These are phyloP conservation scores for Geotrypetes seraphini DNA, from an alignment of 2,797 vertebrate species.

Conservation along the genomic window DNA sequence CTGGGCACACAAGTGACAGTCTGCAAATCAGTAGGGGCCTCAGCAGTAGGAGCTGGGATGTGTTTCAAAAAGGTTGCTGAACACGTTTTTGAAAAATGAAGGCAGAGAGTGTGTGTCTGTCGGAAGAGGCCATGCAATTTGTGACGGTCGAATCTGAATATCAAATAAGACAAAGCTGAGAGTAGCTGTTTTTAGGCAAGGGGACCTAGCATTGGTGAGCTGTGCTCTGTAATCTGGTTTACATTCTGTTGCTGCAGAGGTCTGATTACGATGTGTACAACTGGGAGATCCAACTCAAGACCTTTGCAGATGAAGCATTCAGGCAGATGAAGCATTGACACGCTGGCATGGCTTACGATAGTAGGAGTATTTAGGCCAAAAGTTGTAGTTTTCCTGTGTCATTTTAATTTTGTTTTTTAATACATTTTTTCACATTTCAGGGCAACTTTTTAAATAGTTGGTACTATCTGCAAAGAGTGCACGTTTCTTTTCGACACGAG, in stretches of 20 bases:
- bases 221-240: constrained; percentile 43
- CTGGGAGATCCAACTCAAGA: too few species aligned
- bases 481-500: too few species aligned
- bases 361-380: too few species aligned
- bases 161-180: constrained; percentile 36
- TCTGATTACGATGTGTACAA: too few species aligned
- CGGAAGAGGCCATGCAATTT: constrained; percentile 36
- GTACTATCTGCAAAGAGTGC: too few species aligned
- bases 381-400: too few species aligned
- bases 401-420: too few species aligned
- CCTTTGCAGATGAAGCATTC: too few species aligned
- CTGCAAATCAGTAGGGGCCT: constrained; percentile 28
- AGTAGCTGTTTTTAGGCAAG: constrained; percentile 36
- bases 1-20: neutral
- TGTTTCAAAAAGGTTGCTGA: constrained; percentile 20
- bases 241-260: constrained; percentile 32
- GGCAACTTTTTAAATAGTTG: too few species aligned
- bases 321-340: too few species aligned
- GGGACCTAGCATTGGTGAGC: constrained; percentile 27
- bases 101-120: constrained; percentile 15
- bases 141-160: constrained; percentile 40
- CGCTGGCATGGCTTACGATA: too few species aligned
- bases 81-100: constrained; percentile 22
- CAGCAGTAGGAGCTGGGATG: constrained; percentile 24
- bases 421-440: too few species aligned